Conservation (phyloP, 92 coral and sea anemone genomes). For the Parazoanthus atlanticus region DNA sequence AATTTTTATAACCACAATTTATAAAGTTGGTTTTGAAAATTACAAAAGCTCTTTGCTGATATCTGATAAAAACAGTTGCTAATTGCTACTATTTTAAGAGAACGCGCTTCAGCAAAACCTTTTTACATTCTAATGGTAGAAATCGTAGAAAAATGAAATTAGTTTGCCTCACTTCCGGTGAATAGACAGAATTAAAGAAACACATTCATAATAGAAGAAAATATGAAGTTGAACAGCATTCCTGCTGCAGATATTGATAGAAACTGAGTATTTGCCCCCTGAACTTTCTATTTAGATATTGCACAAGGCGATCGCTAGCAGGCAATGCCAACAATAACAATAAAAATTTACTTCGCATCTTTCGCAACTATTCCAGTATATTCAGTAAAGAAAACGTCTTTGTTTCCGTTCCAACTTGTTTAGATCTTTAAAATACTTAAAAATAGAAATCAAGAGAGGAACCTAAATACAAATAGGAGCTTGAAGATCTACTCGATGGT, state of each 20-base stretch:
- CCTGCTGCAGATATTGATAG: not conserved
- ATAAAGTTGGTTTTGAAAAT: not conserved
- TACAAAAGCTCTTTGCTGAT: not conserved
- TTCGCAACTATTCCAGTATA: not conserved
- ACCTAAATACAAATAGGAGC: not conserved
- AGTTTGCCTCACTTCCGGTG: constrained; percentile 14
- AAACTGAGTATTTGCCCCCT: not conserved
- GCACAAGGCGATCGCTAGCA: not conserved
- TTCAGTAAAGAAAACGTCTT: not conserved
- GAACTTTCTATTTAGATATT: not conserved
- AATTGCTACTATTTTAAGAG: not conserved
- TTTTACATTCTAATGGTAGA: not conserved
- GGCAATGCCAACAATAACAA: not conserved
- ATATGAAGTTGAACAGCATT: not conserved
- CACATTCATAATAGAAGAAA: not conserved
- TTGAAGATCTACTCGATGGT: not conserved
- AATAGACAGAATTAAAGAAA: not conserved
- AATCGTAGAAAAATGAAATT: not conserved
- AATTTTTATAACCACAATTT: not conserved
- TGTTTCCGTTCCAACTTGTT: not conserved
- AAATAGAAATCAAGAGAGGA: no score
- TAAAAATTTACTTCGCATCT: no score
- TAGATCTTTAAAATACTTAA: not conserved
- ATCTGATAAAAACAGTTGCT: not conserved
- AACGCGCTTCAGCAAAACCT: not conserved